Evolutionary conservation across 2,888 invertebrate genomes (phyloP), one percentile per base, ranked within the genome.

Genomic region (Anorthoa munda): DNA sequence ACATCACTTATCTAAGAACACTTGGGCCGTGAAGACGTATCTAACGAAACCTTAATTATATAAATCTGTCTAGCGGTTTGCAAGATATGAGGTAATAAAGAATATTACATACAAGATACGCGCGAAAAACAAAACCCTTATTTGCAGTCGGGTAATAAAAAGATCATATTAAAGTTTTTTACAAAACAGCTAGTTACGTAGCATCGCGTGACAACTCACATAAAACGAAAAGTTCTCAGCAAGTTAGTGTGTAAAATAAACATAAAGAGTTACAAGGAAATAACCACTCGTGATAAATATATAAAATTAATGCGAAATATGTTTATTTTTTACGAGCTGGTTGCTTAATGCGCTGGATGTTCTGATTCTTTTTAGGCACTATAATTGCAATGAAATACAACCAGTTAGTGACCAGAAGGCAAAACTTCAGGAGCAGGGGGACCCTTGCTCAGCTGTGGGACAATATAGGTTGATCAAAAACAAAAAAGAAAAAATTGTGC

Each of bases 201-300:
- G 56, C 60, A 73, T 85, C 73, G 86, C 85, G 86, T 85, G 86
- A 74, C 70, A 58, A 26, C 63, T 31, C 39, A 66, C 61, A 84
- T 84, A 82, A 82, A 82, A 74, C 63, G 60, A 63, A 72, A 67
- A 31, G 67, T 79, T 81, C 80, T 80, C 78, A 60, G 71, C 69
- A 75, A 71, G 69, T 74, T 81, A 78, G 82, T 85, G 87, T 79
- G 76, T 86, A 64, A 81, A 81, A 83, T 82, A 76, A 82, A 83
- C 83, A 79, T 79, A 83, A 84, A 80, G 56, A 83, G 63, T 66
- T 60, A 58, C 66, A 72, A 67, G 77, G 76, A 75, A 84, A 85
- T 77, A 82, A 79, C 64, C 60, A 81, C 74, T 81, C 72, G 64
- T 80, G 66, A 86, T 84, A 86, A 87, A 87, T 86, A 83, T 80